A percentile compares a stretch with the other conserved stretches of the same genome.
Conservation (phyloP, 2,888 invertebrate species). For the Thalpophila matura region DNA sequence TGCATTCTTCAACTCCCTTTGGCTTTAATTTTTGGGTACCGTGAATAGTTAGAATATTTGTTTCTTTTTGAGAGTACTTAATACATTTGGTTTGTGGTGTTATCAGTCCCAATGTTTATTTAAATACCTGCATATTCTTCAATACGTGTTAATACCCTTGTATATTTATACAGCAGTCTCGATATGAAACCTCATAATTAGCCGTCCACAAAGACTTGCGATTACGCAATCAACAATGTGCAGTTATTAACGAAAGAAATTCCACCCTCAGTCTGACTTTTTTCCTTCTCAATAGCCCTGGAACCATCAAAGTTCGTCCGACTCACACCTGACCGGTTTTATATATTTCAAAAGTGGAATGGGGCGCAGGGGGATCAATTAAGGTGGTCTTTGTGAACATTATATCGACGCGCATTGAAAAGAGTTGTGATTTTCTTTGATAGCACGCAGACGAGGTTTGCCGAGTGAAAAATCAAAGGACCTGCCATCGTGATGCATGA, state of each 20-base stretch:
- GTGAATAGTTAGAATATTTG: slow-evolving; percentile 21
- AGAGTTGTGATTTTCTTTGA: slow-evolving; percentile 91
- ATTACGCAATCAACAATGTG: slow-evolving; percentile 28
- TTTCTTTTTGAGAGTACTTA: slow-evolving; percentile 2
- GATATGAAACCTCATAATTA: not conserved
- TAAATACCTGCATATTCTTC: not conserved
- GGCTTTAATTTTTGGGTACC: slow-evolving; percentile 60
- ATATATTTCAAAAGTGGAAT: slow-evolving; percentile 76
- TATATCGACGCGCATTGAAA: slow-evolving; percentile 90
- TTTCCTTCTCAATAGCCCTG: slow-evolving; percentile 53
- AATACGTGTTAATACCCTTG: not conserved
- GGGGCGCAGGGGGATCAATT: slow-evolving; percentile 85
- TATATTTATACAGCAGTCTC: not conserved
- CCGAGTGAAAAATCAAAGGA: slow-evolving; percentile 90
- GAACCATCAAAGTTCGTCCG: slow-evolving; percentile 61
- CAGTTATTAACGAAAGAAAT: slow-evolving; percentile 39
- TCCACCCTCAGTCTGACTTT: slow-evolving; percentile 37
- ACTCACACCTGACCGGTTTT: slow-evolving; percentile 69
- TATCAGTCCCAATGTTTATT: not conserved
- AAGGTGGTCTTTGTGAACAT: slow-evolving; percentile 86
- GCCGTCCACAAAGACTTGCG: not conserved
- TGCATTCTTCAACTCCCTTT: slow-evolving; percentile 63
- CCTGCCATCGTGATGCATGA: slow-evolving; percentile 86
- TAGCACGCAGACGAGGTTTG: slow-evolving; percentile 88
- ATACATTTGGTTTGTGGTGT: not conserved